These are phyloP conservation scores for Alcis repandata DNA, from an alignment of 2,888 invertebrate species.

Conservation along the genomic window DNA sequence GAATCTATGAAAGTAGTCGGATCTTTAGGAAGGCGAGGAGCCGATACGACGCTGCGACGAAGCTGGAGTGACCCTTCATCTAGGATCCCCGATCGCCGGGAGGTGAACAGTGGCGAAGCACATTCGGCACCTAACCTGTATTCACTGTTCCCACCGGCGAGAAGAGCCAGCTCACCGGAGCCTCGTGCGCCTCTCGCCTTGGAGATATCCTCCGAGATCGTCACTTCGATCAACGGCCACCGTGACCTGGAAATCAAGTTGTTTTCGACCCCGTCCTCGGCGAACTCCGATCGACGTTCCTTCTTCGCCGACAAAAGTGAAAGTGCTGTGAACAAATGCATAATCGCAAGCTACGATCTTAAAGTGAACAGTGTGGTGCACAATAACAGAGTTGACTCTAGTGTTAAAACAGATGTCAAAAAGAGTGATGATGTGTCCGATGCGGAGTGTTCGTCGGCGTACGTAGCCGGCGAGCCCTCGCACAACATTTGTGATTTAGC, in stretches of 20 bases:
- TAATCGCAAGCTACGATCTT: constrained; percentile 69
- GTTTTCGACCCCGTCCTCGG: constrained; percentile 88
- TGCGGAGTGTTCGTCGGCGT: constrained; percentile 70
- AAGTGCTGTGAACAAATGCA: constrained; percentile 81
- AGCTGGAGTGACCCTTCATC: constrained; percentile 89
- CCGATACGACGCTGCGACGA: constrained; percentile 82
- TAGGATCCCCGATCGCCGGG: constrained; percentile 76
- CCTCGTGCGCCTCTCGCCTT: constrained; percentile 82
- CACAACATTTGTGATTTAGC: constrained; percentile 85
- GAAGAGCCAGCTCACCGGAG: constrained; percentile 75
- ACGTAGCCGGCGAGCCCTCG: constrained; percentile 67
- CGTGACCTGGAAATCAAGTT: constrained; percentile 93
- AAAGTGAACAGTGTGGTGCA: constrained; percentile 81
- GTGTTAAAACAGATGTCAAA: constrained; percentile 70
- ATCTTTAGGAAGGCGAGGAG: constrained; percentile 72
- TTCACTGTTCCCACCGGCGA: constrained; percentile 79
- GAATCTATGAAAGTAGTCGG: constrained; percentile 84
- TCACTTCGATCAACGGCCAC: constrained; percentile 92
- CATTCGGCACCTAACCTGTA: constrained; percentile 81
- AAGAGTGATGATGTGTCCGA: constrained; percentile 76
- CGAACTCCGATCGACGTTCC: constrained; percentile 78
- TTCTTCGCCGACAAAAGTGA: constrained; percentile 84
- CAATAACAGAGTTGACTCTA: constrained; percentile 70
- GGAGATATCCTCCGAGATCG: constrained; percentile 92
- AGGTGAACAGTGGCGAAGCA: constrained; percentile 68